Base-by-base conservation (phyloP, 1,140 invertebrate genomes). In the Macrobrachium rosenbergii region DNA sequence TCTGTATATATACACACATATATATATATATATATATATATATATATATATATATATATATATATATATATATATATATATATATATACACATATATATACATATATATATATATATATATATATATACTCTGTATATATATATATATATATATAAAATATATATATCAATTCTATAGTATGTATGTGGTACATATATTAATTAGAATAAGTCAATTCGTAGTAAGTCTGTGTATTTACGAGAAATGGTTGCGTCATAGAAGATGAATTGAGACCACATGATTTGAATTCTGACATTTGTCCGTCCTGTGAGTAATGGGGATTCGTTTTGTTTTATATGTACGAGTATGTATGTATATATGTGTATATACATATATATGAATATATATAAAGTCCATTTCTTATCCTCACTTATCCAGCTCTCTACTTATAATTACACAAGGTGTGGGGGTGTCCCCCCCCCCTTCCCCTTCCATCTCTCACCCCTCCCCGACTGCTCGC, bases 111-210 rank as follows among this genome's bases (percentile, higher is more conserved):
- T 76, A 76, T 76, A 76, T 73, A 76, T 76, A 76, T 76, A 76
- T 76, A 76, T 37, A 37, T 37, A 37, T 37, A 76, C n/a, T n/a
- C n/a, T 76, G 45, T 76, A 76, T 76, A 76, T 76, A 76, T 76
- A 76, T 76, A 76, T 76, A 76, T 76, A 76, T 76, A 76, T 76
- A 76, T 76, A 76, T 76, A n/a, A n/a, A n/a, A 76, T 76, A 76
- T 76, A 76, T 73, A 76, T 76, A 76, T 76, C 0, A 11, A 37
- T 76, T 11, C 12, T 14, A 14, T 16, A 10, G 12, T 76, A 43
- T 76, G 52, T 76, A 37, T 37, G 28, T 37, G 28, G 28, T n/a
- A 37, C 28, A 37, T 37, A 2, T n/a, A n/a, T n/a, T n/a, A n/a
- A n/a, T n/a, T n/a, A n/a, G n/a, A n/a, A n/a, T n/a, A n/a, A n/a